Evolutionary conservation across 1,140 invertebrate species (phyloP), one percentile per base, ranked within the genome.

Genomic region (Theocolax elegans): DNA sequence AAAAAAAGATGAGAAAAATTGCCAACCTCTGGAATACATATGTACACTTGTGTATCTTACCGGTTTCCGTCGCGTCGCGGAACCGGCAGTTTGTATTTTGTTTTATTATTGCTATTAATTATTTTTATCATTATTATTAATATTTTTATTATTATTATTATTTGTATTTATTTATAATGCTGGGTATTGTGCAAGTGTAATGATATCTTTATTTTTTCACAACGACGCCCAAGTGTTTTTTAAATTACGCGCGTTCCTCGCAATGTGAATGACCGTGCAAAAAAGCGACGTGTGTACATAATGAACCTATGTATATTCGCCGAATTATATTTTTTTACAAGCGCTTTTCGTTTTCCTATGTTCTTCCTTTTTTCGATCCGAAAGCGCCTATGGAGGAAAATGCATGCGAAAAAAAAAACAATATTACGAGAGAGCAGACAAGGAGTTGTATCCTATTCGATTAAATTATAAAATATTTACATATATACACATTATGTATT

Each of bases 401-500:
- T 8, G 15, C 1, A 25, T 6, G n/a, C 17, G 31, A 58, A 38
- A 19, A 1, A 38, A n/a, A 46, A 46, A 46, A 46, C 13, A 46
- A 58, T 53, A 23, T 48, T 31, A 35, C 21, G 27, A 15, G 29
- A 42, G 3, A 67, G 15, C 17, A 31, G 19, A n/a, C n/a, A 71
- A 51, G 66, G 29, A 76, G 64, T 74, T 72, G 72, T 79, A 82
- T 79, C 69, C 70, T 78, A 75, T 75, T 75, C 58, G 69, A 80
- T 75, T 74, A 76, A 77, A 77, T 75, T 74, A 75, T 73, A 74
- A 35, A 54, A 66, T 76, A 77, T 58, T 62, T 73, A 72, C 51
- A 73, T 77, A 75, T 83, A 77, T 73, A 77, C 73, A 44, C 71
- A 75, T 67, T 72, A 70, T 75, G 75, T 78, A 75, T 75, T n/a